phyloP scores from a whole-genome alignment of 2,113 vertebrate species.

The Aptenodytes forsteri region DNA sequence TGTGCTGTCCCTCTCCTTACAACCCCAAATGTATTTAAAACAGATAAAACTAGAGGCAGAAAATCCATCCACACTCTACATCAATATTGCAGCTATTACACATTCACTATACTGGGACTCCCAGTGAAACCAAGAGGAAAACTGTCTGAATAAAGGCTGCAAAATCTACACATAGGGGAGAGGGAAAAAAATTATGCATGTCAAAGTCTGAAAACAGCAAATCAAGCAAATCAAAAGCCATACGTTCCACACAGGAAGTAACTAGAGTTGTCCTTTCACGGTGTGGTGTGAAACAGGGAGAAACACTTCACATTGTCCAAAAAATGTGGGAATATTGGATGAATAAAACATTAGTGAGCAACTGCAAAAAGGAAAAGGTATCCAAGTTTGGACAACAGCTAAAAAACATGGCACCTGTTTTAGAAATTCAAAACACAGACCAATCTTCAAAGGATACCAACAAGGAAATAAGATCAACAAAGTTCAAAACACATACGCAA shows the following conservation, averaged over 20 bases:
- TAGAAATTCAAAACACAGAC: not conserved
- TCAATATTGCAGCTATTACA: not conserved
- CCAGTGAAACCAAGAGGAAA: not conserved
- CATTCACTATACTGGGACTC: not conserved
- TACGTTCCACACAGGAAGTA: not conserved
- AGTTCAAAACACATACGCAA: not conserved
- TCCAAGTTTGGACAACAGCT: not conserved
- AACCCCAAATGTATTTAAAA: not conserved
- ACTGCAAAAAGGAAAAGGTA: not conserved
- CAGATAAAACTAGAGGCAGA: not conserved
- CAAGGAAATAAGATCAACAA: not conserved
- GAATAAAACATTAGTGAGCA: not conserved
- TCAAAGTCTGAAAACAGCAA: not conserved
- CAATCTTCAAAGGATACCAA: not conserved
- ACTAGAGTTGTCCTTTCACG: not conserved
- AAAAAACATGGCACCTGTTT: not conserved
- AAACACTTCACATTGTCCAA: not conserved
- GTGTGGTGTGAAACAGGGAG: not conserved
- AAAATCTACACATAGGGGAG: not conserved
- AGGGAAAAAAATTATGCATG: not conserved
- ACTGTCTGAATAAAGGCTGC: not conserved
- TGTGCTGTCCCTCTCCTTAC: not conserved
- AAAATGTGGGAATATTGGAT: not conserved
- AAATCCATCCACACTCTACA: not conserved
- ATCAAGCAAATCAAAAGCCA: not conserved